Percentiles rank a stretch among this genome's conserved stretches.
Evolutionary conservation across 37 sponge, comb jelly and placozoan genomes (phyloP).

Genomic region (Chondrilla cf. caribensis): DNA sequence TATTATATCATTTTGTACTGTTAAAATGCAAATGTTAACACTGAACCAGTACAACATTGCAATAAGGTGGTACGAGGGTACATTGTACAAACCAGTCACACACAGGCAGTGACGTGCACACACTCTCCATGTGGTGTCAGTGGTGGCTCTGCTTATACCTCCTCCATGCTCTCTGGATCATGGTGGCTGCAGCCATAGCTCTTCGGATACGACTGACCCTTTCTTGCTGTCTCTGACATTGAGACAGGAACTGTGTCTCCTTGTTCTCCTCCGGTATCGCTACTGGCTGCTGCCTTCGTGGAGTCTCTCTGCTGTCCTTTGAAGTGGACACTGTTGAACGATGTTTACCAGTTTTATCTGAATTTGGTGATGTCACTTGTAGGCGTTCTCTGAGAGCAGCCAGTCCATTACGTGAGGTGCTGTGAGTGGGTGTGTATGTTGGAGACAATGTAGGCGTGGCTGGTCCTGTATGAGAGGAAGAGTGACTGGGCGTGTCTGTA

Average conservation of each 20-base stretch:
- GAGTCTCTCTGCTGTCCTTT: no score
- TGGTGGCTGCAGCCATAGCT: slow-evolving; percentile 72
- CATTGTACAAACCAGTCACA: no score
- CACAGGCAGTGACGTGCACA: no score
- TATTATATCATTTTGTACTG: no score
- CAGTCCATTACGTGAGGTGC: not conserved
- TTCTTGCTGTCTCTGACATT: slow-evolving; percentile 49
- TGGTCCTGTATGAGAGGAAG: not conserved
- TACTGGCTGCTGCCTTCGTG: not conserved
- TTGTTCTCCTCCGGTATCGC: slow-evolving; percentile 17
- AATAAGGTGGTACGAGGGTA: no score
- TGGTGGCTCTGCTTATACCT: no score
- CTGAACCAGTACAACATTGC: no score
- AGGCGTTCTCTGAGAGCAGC: not conserved
- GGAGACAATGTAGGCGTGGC: not conserved
- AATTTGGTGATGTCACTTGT: no score
- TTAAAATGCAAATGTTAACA: no score
- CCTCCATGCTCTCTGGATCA: slow-evolving; percentile 87
- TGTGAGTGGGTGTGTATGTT: not conserved
- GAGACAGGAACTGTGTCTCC: slow-evolving; percentile 69
- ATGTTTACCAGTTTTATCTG: not conserved
- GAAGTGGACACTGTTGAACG: not conserved
- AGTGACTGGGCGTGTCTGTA: not conserved
- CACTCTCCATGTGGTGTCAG: no score
- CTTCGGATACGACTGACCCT: slow-evolving; percentile 64